Percentiles rank a stretch among this genome's conserved stretches.
phyloP scores from a whole-genome alignment of 2,113 vertebrate species.

The Sinocyclocheilus grahami region DNA sequence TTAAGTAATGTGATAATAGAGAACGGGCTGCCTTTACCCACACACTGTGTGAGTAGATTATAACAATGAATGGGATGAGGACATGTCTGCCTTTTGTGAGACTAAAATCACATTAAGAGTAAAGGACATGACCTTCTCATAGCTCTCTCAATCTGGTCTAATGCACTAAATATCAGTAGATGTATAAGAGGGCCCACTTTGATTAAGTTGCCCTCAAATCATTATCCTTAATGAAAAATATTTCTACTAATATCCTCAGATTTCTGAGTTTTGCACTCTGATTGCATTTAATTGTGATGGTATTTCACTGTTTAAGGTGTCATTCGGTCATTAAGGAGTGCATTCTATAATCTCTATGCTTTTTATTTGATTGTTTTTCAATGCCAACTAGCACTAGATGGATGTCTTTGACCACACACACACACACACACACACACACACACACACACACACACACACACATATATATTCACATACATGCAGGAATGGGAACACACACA shows the following conservation, averaged over 20 bases:
- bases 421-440: no score
- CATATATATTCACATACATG: slow-evolving; percentile 26
- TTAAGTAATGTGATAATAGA: slow-evolving; percentile 56
- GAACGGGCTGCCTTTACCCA: slow-evolving; percentile 20
- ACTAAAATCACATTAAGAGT: slow-evolving; percentile 41
- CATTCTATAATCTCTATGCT: background rate
- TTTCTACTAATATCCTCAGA: slow-evolving; percentile 7
- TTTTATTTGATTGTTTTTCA: background rate
- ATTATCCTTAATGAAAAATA: slow-evolving; percentile 34
- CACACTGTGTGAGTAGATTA: slow-evolving; percentile 46
- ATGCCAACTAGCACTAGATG: background rate
- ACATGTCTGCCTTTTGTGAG: slow-evolving; percentile 41
- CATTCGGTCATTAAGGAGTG: background rate
- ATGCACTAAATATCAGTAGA: slow-evolving; percentile 41
- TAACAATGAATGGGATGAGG: slow-evolving; percentile 41
- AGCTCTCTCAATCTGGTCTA: slow-evolving; percentile 25
- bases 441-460: no score
- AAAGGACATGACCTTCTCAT: slow-evolving; percentile 46
- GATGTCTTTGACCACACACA: no score
- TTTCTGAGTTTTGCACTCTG: background rate
- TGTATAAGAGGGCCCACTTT: slow-evolving; percentile 24
- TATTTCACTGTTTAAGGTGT: background rate
- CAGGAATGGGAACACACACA: slow-evolving; percentile 9
- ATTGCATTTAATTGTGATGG: background rate
- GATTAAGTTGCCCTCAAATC: slow-evolving; percentile 1